Evolutionary conservation across 2,113 vertebrate genomes (phyloP).

Genomic region (Oenanthe melanoleuca): DNA sequence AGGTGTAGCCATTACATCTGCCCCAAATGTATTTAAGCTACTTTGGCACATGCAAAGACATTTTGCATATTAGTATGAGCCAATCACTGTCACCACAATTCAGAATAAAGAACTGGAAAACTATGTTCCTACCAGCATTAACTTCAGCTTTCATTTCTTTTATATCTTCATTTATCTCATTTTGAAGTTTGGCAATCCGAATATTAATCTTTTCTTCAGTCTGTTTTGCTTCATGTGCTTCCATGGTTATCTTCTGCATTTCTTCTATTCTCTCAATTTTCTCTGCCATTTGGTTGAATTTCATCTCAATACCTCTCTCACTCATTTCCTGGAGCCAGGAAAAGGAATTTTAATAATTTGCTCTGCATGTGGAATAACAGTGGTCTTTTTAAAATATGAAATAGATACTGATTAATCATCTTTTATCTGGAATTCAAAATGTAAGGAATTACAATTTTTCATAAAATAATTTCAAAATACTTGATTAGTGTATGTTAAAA

Average conservation of each 20-base stretch:
- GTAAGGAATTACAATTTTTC: neutral
- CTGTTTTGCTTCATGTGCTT: constrained; percentile 58
- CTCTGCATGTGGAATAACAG: neutral
- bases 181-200: constrained; percentile 74
- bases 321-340: constrained; percentile 66
- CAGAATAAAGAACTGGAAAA: neutral
- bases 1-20: neutral
- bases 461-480: neutral
- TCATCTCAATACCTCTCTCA: constrained; percentile 72
- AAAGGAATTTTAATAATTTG: constrained; percentile 1
- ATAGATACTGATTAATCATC: neutral
- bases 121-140: constrained; percentile 72
- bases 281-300: constrained; percentile 77
- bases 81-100: neutral
- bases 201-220: constrained; percentile 74
- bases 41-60: neutral
- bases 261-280: constrained; percentile 78
- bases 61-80: neutral
- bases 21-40: neutral
- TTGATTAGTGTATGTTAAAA: neutral
- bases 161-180: constrained; percentile 74
- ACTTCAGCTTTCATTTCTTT: constrained; percentile 80
- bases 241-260: constrained; percentile 70
- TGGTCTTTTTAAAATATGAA: neutral
- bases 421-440: neutral